Base-by-base conservation (phyloP, 2,797 vertebrate species). In the Stomatorhinus walkeri region DNA sequence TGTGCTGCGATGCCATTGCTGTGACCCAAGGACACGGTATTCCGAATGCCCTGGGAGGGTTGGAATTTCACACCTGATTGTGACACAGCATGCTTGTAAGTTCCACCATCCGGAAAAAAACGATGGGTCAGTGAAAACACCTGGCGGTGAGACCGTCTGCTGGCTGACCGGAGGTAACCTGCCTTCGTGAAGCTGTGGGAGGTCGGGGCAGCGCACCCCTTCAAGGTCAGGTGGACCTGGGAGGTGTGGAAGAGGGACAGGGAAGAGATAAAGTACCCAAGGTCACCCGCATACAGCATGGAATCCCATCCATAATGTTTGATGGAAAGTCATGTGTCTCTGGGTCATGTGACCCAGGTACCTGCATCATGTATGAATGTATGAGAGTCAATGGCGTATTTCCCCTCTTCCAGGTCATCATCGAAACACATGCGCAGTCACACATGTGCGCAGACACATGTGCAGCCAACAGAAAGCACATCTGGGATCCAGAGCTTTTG, bases 391-490 rank as follows among this genome's bases (percentile, higher is more conserved):
- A 43, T n/a, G 36, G 16, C 16, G 3, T 43, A 43, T 79, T 43
- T 40, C 72, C 72, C 72, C 5, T 79, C 40, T 40, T n/a, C 36
- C 16, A 43, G 72, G 72, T 79, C 72, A 79, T 22, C 46, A 84
- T 2, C n/a, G 43, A 48, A 84, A 84, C n/a, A 48, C 43, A 46
- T 0, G n/a, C 1, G 6, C n/a, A 49, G 43, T 7, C 48, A 54
- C 48, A 28, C 32, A 87, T 79, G 83, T 68, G 85, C 64, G 81
- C 59, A 52, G 85, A 59, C 88, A 54, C 49, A 90, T 19, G 85
- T 24, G 16, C 49, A 84, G 43, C 81, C 81, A 22, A 48, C 76
- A 81, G 76, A n/a, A 72, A 1, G 46, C 83, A 51, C 22, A 32
- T 86, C 14, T 86, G 85, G 49, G 49, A 54, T 36, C 49, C 81